These are phyloP conservation scores for Philereme vetulata DNA, from an alignment of 2,888 invertebrate genomes.

Conservation along the genomic window DNA sequence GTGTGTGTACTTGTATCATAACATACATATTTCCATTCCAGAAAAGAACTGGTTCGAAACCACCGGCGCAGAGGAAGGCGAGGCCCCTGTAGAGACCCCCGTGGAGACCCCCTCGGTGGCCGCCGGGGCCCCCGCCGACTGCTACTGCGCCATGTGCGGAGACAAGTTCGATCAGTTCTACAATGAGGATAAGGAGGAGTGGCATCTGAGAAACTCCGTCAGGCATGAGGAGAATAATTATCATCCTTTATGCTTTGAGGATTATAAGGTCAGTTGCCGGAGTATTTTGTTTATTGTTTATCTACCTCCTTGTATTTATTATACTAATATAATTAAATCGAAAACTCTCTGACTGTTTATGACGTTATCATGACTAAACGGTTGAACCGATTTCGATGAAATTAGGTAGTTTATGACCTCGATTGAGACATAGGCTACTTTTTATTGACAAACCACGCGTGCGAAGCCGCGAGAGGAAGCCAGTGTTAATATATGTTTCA, in stretches of 20 bases:
- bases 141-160: constrained; percentile 94
- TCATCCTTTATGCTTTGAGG: constrained; percentile 95
- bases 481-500: no score
- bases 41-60: constrained; percentile 95
- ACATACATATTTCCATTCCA: constrained; percentile 57
- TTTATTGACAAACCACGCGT: no score
- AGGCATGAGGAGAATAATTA: constrained; percentile 90
- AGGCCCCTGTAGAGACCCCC: constrained; percentile 53
- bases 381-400: no score
- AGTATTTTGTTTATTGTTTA: no score
- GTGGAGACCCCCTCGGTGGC: constrained; percentile 87
- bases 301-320: no score
- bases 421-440: no score
- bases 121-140: constrained; percentile 86
- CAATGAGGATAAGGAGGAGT: constrained; percentile 98
- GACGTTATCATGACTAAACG: no score
- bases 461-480: no score
- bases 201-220: constrained; percentile 95
- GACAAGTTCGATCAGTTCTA: constrained; percentile 98
- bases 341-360: no score
- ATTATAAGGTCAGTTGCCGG: constrained; percentile 85
- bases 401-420: no score
- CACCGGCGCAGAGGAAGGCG: constrained; percentile 77
- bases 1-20: no score
- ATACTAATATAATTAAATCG: no score